These are phyloP conservation scores for Coleophora deauratella DNA, from an alignment of 2,888 invertebrate species.

Conservation along the genomic window DNA sequence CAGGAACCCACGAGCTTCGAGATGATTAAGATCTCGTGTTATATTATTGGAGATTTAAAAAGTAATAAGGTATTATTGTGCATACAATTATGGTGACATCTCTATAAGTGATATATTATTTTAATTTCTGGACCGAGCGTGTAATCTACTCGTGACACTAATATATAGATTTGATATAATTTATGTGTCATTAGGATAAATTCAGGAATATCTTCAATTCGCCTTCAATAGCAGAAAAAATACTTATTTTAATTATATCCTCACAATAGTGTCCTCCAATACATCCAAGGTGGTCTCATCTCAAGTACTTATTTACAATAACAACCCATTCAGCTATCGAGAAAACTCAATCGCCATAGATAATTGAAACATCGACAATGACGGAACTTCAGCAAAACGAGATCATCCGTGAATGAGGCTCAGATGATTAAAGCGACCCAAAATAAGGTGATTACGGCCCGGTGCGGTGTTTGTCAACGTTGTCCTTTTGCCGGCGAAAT, in stretches of 20 bases:
- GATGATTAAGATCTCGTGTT: constrained; percentile 29
- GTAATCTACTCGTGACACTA: too few species aligned
- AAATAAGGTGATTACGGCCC: constrained; percentile 51
- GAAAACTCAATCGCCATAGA: constrained; percentile 40
- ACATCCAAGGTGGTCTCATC: constrained; percentile 32
- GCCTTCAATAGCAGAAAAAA: too few species aligned
- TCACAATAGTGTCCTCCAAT: background rate
- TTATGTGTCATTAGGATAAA: too few species aligned
- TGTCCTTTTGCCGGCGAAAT: constrained; percentile 48
- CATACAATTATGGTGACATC: constrained; percentile 29
- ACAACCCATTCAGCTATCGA: constrained; percentile 27
- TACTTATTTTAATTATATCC: too few species aligned
- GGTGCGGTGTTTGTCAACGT: constrained; percentile 43
- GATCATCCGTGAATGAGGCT: constrained; percentile 46
- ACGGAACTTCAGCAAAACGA: constrained; percentile 41
- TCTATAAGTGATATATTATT: background rate
- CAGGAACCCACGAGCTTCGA: constrained; percentile 18
- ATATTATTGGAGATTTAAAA: constrained; percentile 17
- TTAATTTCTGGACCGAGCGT: too few species aligned
- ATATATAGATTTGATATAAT: too few species aligned
- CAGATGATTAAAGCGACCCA: constrained; percentile 26
- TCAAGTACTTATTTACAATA: constrained; percentile 48
- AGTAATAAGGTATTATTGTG: constrained; percentile 35
- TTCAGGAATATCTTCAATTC: too few species aligned
- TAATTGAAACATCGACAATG: constrained; percentile 49